These are phyloP conservation scores for Falco concolor DNA, from an alignment of 2,797 vertebrate species.

Conservation along the genomic window DNA sequence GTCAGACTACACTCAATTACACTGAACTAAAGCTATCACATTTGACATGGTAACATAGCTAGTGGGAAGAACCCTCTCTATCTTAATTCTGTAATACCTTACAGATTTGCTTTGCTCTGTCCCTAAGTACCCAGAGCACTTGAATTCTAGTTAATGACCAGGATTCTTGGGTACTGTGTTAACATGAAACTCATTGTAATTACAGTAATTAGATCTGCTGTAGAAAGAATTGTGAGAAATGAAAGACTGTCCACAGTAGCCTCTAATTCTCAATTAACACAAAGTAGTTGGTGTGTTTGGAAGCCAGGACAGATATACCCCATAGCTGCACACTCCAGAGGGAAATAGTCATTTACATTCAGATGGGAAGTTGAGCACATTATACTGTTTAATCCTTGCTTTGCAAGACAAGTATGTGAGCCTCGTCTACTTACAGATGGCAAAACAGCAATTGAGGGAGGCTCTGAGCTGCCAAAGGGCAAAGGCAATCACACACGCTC, in stretches of 20 bases:
- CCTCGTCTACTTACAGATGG: background rate
- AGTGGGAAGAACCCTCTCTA: background rate
- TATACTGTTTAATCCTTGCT: background rate
- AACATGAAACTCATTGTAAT: background rate
- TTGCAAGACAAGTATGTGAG: background rate
- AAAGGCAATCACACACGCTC: background rate
- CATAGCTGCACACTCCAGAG: background rate
- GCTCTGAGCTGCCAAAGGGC: background rate
- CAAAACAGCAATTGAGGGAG: background rate
- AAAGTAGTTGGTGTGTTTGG: background rate
- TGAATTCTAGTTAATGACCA: background rate
- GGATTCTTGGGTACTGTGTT: background rate
- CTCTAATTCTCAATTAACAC: background rate
- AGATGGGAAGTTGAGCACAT: background rate
- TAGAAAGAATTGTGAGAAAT: background rate
- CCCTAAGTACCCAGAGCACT: background rate
- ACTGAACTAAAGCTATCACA: background rate
- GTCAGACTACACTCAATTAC: background rate
- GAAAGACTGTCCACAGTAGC: background rate
- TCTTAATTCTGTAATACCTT: background rate
- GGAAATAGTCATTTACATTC: background rate
- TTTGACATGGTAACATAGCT: background rate
- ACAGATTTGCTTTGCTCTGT: background rate
- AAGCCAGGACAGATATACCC: background rate
- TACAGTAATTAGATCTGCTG: background rate